Conservation (phyloP, 2,888 invertebrate species). For the Girardia tigrina region DNA sequence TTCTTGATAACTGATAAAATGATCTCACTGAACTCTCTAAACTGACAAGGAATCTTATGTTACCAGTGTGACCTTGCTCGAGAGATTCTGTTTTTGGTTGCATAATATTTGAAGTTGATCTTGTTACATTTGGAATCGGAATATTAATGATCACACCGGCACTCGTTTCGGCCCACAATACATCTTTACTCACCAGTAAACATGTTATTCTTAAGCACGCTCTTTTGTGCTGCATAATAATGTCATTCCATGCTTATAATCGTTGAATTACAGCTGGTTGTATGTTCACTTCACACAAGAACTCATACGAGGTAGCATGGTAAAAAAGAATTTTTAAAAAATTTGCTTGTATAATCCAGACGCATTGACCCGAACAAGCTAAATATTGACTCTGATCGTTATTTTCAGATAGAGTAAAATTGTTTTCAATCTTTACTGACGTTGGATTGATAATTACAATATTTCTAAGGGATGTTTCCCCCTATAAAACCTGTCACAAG, state of each 20-base stretch:
- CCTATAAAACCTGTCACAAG: too few species aligned
- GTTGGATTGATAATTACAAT: too few species aligned
- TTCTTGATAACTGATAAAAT: background rate
- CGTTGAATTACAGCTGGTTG: conserved; percentile 43
- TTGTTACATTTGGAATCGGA: conserved; percentile 61
- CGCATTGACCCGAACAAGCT: conserved; percentile 56
- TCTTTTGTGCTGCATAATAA: conserved; percentile 90
- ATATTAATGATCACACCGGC: conserved; percentile 59
- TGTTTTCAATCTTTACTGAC: too few species aligned
- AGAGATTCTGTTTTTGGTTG: too few species aligned
- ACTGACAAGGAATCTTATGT: conserved; percentile 79
- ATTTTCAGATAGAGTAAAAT: too few species aligned
- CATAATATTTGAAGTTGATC: too few species aligned
- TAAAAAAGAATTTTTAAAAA: conserved; percentile 73
- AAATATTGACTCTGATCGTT: too few species aligned
- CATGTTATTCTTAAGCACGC: conserved; percentile 86
- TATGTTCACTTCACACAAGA: conserved; percentile 70
- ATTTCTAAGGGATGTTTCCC: too few species aligned
- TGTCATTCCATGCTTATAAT: too few species aligned
- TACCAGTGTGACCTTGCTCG: conserved; percentile 86
- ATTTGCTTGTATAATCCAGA: conserved; percentile 78
- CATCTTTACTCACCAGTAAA: conserved; percentile 72
- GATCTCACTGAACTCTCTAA: conserved; percentile 58
- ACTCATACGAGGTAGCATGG: conserved; percentile 64
- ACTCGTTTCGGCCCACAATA: conserved; percentile 91